Percentiles rank a stretch among this genome's conserved stretches.
Conservation (phyloP, 1,140 invertebrate species). For the Drosophila punjabiensis region DNA sequence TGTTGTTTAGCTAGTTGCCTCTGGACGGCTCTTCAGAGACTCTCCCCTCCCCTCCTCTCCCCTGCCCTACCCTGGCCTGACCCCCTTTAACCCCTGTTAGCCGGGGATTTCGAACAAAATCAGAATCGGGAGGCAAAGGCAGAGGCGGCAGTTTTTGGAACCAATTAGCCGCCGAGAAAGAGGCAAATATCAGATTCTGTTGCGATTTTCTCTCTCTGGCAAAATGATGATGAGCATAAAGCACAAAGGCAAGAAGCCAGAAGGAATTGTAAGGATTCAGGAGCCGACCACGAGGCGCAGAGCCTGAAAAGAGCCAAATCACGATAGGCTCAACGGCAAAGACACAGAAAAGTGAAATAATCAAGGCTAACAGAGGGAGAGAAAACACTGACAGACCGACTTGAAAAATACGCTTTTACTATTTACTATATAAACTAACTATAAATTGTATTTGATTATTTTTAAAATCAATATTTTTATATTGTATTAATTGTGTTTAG, state of each 20-base stretch:
- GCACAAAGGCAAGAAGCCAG: slow-evolving; percentile 56
- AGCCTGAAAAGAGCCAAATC: slow-evolving; percentile 46
- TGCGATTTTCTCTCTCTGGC: slow-evolving; percentile 25
- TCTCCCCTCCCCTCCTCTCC: too few species aligned
- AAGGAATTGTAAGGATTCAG: slow-evolving; percentile 35
- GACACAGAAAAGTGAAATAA: slow-evolving; percentile 28
- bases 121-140: slow-evolving; percentile 31
- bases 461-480: too few species aligned
- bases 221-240: slow-evolving; percentile 74
- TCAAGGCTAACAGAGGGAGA: background rate
- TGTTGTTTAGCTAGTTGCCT: slow-evolving; percentile 61
- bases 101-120: slow-evolving; percentile 8
- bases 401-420: background rate
- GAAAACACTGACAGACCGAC: background rate
- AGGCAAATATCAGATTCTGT: slow-evolving; percentile 47
- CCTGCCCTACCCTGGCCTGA: too few species aligned
- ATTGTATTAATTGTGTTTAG: too few species aligned
- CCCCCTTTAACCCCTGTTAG: background rate
- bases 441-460: too few species aligned
- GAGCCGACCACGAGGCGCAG: slow-evolving; percentile 1
- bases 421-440: too few species aligned
- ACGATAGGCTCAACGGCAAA: slow-evolving; percentile 50
- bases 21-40: slow-evolving; percentile 21
- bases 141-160: slow-evolving; percentile 53
- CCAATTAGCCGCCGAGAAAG: slow-evolving; percentile 57